phyloP scores from a whole-genome alignment of 2,113 vertebrate genomes.

The Potamarius usumacintae region DNA sequence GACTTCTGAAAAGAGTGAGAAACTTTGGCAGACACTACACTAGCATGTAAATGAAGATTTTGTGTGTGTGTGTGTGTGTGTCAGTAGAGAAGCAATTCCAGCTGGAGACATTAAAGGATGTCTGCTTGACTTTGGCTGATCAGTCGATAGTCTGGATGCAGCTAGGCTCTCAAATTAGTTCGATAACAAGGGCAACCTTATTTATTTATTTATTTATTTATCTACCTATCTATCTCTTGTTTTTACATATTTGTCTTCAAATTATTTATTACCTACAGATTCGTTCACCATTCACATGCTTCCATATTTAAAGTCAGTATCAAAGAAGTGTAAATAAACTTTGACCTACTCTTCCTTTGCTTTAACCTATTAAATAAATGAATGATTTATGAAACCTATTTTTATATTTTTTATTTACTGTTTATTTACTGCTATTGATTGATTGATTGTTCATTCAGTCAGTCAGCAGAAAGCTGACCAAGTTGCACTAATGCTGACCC shows the following conservation, averaged over 20 bases:
- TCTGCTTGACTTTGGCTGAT: neutral
- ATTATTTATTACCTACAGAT: too few relatives aligned
- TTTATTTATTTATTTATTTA: too few relatives aligned
- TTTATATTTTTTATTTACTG: too few relatives aligned
- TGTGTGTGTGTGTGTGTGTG: neutral
- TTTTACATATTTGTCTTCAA: neutral
- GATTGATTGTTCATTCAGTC: too few relatives aligned
- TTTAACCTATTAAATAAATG: too few relatives aligned
- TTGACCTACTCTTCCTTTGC: too few relatives aligned
- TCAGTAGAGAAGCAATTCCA: neutral
- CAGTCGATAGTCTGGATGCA: neutral
- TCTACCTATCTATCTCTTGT: neutral
- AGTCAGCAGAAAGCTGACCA: too few relatives aligned
- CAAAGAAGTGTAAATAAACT: too few relatives aligned
- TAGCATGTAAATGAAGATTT: neutral
- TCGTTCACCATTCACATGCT: too few relatives aligned
- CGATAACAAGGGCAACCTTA: neutral
- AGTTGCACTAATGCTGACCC: neutral
- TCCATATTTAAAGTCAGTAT: too few relatives aligned
- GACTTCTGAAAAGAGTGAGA: neutral
- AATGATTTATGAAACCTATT: too few relatives aligned
- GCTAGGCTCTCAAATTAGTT: neutral
- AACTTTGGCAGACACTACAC: neutral
- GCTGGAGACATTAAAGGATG: neutral
- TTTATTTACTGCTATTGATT: too few relatives aligned